phyloP scores from a whole-genome alignment of 2,888 invertebrate genomes.

The Crepidodera aurea region DNA sequence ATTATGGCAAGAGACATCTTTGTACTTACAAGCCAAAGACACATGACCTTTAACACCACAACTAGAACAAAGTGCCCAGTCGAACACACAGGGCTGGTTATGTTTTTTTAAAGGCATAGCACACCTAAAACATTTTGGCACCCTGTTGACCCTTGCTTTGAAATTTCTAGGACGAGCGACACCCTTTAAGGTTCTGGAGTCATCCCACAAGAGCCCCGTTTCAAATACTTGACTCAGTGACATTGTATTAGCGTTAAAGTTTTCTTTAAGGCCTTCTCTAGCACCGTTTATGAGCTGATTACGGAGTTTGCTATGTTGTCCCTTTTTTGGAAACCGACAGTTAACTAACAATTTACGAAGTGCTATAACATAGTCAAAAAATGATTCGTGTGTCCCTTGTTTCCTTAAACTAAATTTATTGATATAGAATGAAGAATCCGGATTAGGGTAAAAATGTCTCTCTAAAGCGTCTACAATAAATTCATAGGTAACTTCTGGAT shows the following conservation, averaged over 20 bases:
- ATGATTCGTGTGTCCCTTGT: conserved; percentile 23
- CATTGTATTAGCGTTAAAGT: conserved; percentile 19
- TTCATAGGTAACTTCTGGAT: conserved; percentile 22
- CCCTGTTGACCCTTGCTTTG: conserved; percentile 25
- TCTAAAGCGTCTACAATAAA: conserved; percentile 23
- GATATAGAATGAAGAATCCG: conserved; percentile 16
- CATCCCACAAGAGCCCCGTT: conserved; percentile 28
- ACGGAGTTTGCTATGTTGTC: conserved; percentile 16
- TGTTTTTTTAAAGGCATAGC: conserved; percentile 16
- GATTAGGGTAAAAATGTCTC: conserved; percentile 30
- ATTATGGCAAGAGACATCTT: conserved; percentile 28
- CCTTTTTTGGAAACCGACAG: conserved; percentile 20
- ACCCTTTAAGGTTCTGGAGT: neutral
- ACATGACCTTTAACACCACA: conserved; percentile 34
- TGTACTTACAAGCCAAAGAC: conserved; percentile 34
- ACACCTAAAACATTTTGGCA: conserved; percentile 33
- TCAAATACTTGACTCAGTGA: conserved; percentile 26
- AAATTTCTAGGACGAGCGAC: conserved; percentile 21
- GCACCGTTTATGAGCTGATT: conserved; percentile 19
- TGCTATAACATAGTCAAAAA: conserved; percentile 28
- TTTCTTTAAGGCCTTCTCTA: conserved; percentile 9
- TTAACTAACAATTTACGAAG: conserved; percentile 31
- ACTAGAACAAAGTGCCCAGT: conserved; percentile 29
- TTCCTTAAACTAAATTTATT: conserved; percentile 25
- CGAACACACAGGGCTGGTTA: conserved; percentile 29